These are phyloP conservation scores for Osedax frankpressi DNA, from an alignment of 2,888 invertebrate genomes.

Conservation along the genomic window DNA sequence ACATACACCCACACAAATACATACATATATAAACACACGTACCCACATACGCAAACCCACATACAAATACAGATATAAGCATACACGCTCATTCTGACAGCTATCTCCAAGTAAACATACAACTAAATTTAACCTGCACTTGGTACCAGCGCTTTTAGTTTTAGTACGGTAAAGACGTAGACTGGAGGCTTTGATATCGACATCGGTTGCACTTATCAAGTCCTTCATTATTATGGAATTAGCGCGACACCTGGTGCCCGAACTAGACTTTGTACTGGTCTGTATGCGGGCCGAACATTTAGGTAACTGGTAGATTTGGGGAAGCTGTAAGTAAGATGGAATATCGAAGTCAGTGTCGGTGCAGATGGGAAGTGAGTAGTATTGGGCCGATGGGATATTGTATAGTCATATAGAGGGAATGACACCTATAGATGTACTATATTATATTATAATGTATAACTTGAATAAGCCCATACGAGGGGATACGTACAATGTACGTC, in stretches of 20 bases:
- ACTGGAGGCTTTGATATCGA: neutral
- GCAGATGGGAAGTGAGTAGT: too few species aligned
- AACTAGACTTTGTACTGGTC: neutral
- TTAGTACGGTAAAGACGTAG: neutral
- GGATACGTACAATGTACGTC: too few species aligned
- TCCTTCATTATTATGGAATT: neutral
- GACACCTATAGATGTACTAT: too few species aligned
- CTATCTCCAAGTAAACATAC: neutral
- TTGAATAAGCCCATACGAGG: too few species aligned
- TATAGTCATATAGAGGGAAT: too few species aligned
- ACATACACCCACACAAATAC: conserved; percentile 11
- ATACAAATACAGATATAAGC: neutral
- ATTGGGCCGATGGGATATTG: too few species aligned
- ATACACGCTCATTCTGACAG: neutral
- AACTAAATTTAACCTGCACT: neutral
- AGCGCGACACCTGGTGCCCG: neutral
- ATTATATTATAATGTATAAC: too few species aligned
- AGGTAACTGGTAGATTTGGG: too few species aligned
- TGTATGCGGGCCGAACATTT: too few species aligned
- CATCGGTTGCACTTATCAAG: neutral
- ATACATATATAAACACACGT: neutral
- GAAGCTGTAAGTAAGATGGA: too few species aligned
- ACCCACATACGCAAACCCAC: neutral
- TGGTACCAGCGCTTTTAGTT: neutral
- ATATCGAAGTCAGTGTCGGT: too few species aligned